Evolutionary conservation across 2,888 invertebrate genomes (phyloP), one percentile per base, ranked within the genome.

Genomic region (Scrobipalpa costella): DNA sequence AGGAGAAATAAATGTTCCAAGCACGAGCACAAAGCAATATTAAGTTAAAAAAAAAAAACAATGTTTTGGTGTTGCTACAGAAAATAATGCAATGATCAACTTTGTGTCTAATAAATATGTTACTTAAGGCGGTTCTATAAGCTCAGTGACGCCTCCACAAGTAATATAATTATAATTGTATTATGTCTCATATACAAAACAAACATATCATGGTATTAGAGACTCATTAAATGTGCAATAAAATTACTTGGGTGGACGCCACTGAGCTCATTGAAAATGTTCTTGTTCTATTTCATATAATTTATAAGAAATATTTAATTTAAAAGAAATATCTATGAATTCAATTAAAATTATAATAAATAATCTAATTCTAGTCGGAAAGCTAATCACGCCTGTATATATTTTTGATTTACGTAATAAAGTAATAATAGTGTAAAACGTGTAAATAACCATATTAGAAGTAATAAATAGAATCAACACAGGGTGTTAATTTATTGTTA

Each of bases 1-100:
- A 6, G 17, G 13, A 63, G 59, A 15, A 57, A 47, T 62, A 61
- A 49, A 38, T 3, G 8, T 8, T 38, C 27, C 8, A 11, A 50
- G 9, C 19, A 27, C 27, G 27, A 27, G 55, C 33, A 47, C 33
- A 1, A 60, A 60, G 15, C 44, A 21, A 47, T 47, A 49, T 59
- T 40, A 15, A 15, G 8, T n/a, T 36, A 0, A 57, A 17, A 17
- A 1, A n/a, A 21, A n/a, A 47, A 47, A n/a, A n/a, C n/a, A n/a
- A n/a, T n/a, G n/a, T n/a, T n/a, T 19, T 19, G 7, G 50, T 50
- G 21, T 21, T 50, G 47, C 47, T n/a, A 47, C n/a, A 11, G 47
- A n/a, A 47, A 47, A 11, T 11, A 47, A 47, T 36, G 11, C 36
- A 36, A 7, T 36, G 11, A 5, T 36, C 11, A 7, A 7, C 36